Conservation (phyloP, 2,113 vertebrate genomes). For the Struthio camelus region DNA sequence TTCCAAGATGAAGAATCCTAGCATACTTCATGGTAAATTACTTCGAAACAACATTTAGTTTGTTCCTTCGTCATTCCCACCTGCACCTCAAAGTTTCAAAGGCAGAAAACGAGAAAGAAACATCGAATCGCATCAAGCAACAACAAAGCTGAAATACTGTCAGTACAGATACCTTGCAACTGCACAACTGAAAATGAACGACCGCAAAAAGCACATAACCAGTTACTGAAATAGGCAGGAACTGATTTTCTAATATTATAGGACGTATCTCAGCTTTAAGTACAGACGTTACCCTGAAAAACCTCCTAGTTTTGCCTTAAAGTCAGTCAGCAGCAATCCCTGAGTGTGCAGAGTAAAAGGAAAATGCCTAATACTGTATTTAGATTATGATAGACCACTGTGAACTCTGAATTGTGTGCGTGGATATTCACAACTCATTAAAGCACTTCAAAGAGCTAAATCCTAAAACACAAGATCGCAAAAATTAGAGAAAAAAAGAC, state of each 20-base stretch:
- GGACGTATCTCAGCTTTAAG: neutral
- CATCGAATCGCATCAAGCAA: neutral
- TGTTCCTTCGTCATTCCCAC: neutral
- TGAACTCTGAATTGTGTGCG: fast-evolving
- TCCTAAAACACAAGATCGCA: neutral
- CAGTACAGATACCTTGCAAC: neutral
- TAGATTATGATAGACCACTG: neutral
- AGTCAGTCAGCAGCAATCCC: neutral
- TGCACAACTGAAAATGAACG: neutral
- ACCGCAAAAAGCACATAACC: neutral
- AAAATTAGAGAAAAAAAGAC: neutral
- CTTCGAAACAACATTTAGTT: neutral
- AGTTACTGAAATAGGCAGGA: neutral
- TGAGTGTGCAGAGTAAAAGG: neutral
- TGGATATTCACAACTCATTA: neutral
- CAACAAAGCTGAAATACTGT: neutral
- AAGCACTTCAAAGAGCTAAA: neutral
- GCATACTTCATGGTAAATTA: neutral
- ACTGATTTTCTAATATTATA: neutral
- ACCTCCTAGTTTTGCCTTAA: neutral
- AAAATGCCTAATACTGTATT: neutral
- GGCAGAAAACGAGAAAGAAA: neutral
- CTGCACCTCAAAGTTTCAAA: neutral
- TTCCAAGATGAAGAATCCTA: neutral
- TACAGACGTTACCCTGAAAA: neutral